A percentile compares a stretch with the other conserved stretches of the same genome.
Evolutionary conservation across 2,113 vertebrate genomes (phyloP).

Genomic region (Psittacula cyanocephala): DNA sequence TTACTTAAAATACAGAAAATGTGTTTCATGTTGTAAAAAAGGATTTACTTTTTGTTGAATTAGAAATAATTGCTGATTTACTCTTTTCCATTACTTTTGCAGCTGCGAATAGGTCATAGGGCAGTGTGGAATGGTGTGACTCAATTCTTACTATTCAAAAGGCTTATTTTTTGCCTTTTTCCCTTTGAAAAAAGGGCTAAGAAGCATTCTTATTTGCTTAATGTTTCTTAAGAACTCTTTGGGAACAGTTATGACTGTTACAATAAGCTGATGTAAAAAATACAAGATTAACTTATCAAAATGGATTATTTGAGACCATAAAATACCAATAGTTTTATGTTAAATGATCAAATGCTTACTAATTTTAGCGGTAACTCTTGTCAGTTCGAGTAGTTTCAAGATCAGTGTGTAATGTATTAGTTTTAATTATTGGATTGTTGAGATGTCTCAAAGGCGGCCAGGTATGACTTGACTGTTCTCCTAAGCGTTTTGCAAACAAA

Average conservation of each 20-base stretch:
- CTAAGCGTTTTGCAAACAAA: not conserved
- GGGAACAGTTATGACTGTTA: not conserved
- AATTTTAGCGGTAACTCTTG: not conserved
- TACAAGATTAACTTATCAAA: not conserved
- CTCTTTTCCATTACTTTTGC: not conserved
- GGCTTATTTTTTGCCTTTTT: not conserved
- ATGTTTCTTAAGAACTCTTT: not conserved
- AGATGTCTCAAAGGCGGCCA: not conserved
- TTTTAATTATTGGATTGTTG: not conserved
- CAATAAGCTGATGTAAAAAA: not conserved
- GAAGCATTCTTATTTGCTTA: not conserved
- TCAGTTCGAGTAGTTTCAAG: not conserved
- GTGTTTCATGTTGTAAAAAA: not conserved
- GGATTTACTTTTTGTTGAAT: not conserved
- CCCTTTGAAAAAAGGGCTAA: not conserved
- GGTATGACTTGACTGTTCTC: not conserved
- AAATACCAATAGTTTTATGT: not conserved
- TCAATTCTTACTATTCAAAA: not conserved
- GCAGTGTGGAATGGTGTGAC: not conserved
- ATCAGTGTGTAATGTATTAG: not conserved
- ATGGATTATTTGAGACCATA: not conserved
- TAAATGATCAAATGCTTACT: not conserved
- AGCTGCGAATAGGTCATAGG: not conserved
- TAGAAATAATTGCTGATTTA: not conserved
- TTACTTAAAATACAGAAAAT: not conserved